Base-by-base conservation (phyloP, 2,113 vertebrate genomes). In the Conger conger region DNA sequence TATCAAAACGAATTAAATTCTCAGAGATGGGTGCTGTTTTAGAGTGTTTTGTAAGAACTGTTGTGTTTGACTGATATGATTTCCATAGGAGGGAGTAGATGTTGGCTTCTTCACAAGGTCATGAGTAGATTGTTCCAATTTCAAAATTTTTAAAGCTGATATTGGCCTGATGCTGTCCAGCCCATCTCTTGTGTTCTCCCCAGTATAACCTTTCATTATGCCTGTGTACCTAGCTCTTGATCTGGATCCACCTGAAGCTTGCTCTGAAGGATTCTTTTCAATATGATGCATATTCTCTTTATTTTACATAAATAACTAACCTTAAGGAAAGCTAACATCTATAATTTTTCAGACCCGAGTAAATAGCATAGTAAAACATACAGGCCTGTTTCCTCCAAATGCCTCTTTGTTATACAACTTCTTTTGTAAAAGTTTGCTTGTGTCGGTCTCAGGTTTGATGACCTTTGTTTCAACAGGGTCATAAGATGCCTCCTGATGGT, bases 1-100 rank as follows among this genome's bases (percentile, higher is more conserved):
- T 92, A 92, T 91, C 93, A 92, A 91, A 91, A 92, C 93, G 91
- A 91, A 93, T 63, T 63, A 23, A 63, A 93, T 94, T 94, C 93
- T 92, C 88, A 86, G 82, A 60, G 36, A 80, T 82, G 54, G 78
- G 68, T 83, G 76, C 82, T 78, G 85, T 80, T 68, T 83, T 57
- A 86, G 88, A 86, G 90, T 86, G 27, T 79, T 76, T 76, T 38
- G 83, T 81, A 86, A 89, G 92, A 88, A 89, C 90, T 91, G 90
- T 91, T 91, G 90, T 90, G 88, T 82, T 83, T 63, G 57, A 91
- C 89, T 90, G 84, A 90, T 92, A 88, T 83, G n/a, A 84, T 83
- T 82, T 88, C 53, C 3, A 83, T 8, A 54, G 68, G 50, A 50
- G 33, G 73, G 50, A 54, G 20, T 20, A 9, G 38, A 45, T 78